Percentiles rank a stretch among this genome's conserved stretches.
Conservation (phyloP, 2,797 vertebrate species). For the Cyprinella venusta region DNA sequence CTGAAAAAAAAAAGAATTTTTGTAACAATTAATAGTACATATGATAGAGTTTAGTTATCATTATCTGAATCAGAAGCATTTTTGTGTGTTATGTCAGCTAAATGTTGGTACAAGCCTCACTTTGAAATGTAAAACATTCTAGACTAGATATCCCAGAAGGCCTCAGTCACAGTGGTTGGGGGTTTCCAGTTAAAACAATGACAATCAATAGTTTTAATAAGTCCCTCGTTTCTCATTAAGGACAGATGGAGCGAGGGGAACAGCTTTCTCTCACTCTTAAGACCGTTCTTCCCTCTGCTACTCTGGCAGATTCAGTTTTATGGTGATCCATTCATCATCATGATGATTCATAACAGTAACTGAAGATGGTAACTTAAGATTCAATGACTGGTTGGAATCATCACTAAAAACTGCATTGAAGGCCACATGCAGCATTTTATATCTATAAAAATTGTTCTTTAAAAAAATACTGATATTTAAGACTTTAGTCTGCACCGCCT, state of each 20-base stretch:
- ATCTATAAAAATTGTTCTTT: neutral
- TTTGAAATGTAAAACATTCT: slow-evolving; percentile 37
- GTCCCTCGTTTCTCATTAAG: slow-evolving; percentile 87
- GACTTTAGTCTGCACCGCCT: no score
- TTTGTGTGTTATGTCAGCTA: neutral
- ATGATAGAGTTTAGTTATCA: neutral
- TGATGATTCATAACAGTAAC: neutral
- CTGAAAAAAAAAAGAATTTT: slow-evolving; percentile 78
- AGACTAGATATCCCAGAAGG: slow-evolving; percentile 46
- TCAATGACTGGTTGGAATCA: neutral
- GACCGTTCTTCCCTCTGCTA: neutral
- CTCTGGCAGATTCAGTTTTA: slow-evolving; percentile 33
- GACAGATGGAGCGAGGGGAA: slow-evolving; percentile 76
- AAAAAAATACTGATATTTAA: no score
- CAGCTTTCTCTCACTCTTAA: slow-evolving; percentile 18
- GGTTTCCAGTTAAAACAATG: slow-evolving; percentile 77
- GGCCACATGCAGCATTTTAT: neutral
- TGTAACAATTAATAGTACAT: neutral
- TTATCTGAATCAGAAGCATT: neutral
- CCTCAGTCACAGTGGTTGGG: slow-evolving; percentile 26
- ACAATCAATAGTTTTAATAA: slow-evolving; percentile 90
- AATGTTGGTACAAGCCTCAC: slow-evolving; percentile 1
- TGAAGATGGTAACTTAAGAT: neutral
- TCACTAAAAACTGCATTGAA: neutral
- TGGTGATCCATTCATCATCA: slow-evolving; percentile 32